Evolutionary conservation across 2,888 invertebrate species (phyloP).

Genomic region (Phyllotreta striolata): DNA sequence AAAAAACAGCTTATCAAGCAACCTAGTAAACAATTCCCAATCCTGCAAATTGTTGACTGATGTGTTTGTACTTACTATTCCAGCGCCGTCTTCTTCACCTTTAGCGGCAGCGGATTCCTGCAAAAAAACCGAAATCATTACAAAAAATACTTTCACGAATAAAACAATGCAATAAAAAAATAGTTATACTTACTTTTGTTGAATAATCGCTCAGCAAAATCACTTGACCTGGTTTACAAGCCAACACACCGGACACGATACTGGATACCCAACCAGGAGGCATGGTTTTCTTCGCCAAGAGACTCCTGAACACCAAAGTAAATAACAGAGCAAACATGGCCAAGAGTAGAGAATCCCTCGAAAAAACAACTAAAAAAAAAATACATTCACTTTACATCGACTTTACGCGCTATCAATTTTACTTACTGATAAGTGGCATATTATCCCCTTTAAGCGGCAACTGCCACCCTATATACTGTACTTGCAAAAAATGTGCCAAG

Average conservation of each 20-base stretch:
- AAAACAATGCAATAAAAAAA: constrained; percentile 1
- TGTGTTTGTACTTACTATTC: constrained; percentile 43
- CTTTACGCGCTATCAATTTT: constrained; percentile 15
- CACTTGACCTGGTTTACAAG: constrained; percentile 49
- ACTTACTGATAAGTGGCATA: constrained; percentile 67
- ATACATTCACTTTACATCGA: constrained; percentile 5
- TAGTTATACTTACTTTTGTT: constrained; percentile 44
- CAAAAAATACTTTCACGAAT: background rate
- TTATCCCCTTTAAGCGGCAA: constrained; percentile 69
- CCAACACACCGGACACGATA: constrained; percentile 45
- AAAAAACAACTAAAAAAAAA: constrained; percentile 52
- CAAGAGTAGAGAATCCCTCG: constrained; percentile 53
- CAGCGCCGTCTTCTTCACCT: constrained; percentile 55
- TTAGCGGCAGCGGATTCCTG: constrained; percentile 52
- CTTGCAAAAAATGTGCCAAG: constrained; percentile 68
- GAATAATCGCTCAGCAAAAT: constrained; percentile 49
- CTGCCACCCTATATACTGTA: constrained; percentile 68
- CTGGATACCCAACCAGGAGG: constrained; percentile 53
- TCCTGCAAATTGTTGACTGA: constrained; percentile 46
- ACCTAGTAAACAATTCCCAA: constrained; percentile 56
- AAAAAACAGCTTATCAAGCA: constrained; percentile 55
- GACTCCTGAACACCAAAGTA: constrained; percentile 51
- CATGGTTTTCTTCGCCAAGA: constrained; percentile 48
- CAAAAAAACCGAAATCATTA: constrained; percentile 29
- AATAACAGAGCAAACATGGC: constrained; percentile 52